phyloP scores from a whole-genome alignment of 2,888 invertebrate species.

The Dicyrtoma fusca region DNA sequence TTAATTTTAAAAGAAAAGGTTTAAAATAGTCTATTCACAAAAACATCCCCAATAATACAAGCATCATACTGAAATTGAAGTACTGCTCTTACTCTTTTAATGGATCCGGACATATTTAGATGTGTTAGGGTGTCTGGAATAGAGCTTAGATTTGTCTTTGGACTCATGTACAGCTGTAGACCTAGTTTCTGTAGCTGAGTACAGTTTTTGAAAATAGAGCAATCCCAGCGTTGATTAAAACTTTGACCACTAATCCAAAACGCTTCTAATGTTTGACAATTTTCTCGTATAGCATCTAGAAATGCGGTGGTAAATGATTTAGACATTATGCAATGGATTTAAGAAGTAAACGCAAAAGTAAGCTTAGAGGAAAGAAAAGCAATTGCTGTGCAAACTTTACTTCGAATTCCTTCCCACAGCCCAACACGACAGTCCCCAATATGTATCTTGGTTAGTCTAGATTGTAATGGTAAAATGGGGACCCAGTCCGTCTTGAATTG shows the following conservation, averaged over 20 bases:
- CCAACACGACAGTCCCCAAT: conserved; percentile 36
- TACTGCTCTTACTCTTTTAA: conserved; percentile 29
- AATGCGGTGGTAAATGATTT: too few species aligned
- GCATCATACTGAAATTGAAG: too few species aligned
- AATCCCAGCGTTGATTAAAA: conserved; percentile 38
- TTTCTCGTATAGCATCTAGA: conserved; percentile 14
- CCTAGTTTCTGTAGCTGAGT: conserved; percentile 19
- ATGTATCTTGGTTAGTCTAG: conserved; percentile 17
- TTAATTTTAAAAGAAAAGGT: background rate
- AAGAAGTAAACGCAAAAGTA: too few species aligned
- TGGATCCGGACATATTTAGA: conserved; percentile 30
- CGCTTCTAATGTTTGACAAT: conserved; percentile 28
- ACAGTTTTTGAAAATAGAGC: conserved; percentile 16
- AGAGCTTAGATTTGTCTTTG: conserved; percentile 4
- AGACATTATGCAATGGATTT: too few species aligned
- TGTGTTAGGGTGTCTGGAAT: conserved; percentile 7
- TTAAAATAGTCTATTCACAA: background rate
- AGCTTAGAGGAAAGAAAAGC: too few species aligned
- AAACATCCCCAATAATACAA: too few species aligned
- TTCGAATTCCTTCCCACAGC: conserved; percentile 31
- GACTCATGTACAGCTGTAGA: conserved; percentile 38
- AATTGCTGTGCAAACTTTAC: too few species aligned
- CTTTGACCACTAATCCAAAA: conserved; percentile 33
- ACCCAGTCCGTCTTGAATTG: conserved; percentile 52
- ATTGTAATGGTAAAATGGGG: conserved; percentile 36